Percentiles rank a stretch among this genome's conserved stretches.
Conservation (phyloP, 2,113 vertebrate genomes). For the Asarcornis scutulata region DNA sequence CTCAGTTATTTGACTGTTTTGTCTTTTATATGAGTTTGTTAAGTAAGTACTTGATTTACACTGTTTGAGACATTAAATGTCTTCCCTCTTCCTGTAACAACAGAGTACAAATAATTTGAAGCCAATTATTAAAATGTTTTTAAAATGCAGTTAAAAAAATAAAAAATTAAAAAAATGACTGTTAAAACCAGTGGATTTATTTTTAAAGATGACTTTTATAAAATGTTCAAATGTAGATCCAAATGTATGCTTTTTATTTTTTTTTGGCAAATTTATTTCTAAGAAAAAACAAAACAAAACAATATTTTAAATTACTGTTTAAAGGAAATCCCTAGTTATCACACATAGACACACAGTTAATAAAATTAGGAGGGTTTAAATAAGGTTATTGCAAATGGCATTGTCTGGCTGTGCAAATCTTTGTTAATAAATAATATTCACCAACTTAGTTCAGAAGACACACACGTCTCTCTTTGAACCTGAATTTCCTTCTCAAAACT, state of each 20-base stretch:
- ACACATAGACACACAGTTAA: not conserved
- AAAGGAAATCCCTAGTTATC: not conserved
- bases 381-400: not conserved
- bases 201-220: not conserved
- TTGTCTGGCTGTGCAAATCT: not conserved
- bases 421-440: not conserved
- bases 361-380: not conserved
- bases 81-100: not conserved
- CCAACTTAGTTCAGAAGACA: not conserved
- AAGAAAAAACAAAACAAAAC: not conserved
- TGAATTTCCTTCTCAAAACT: slow-evolving; percentile 28
- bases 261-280: not conserved
- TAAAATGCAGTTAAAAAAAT: not conserved
- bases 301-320: not conserved
- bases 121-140: not conserved
- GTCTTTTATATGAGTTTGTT: slow-evolving; percentile 18
- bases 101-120: not conserved
- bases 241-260: not conserved
- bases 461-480: not conserved
- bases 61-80: not conserved
- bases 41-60: slow-evolving; percentile 37
- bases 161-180: not conserved
- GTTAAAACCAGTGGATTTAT: not conserved
- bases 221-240: not conserved
- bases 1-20: slow-evolving; percentile 37